phyloP scores from a whole-genome alignment of 2,113 vertebrate species.

The Chionodraco myersi region DNA sequence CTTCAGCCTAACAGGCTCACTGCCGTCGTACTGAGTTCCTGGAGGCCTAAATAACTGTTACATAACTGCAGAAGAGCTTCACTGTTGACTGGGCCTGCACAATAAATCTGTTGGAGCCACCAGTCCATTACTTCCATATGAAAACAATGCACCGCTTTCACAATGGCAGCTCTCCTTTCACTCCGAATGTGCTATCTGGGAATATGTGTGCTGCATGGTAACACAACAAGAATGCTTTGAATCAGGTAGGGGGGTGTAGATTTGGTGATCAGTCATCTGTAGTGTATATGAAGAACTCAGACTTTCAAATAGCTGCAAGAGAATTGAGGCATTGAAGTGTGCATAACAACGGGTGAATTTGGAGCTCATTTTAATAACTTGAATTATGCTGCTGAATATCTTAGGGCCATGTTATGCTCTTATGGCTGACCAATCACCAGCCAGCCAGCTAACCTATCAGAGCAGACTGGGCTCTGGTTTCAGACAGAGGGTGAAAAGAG shows the following conservation, averaged over 20 bases:
- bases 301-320: no score
- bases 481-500: no score
- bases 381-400: no score
- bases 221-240: background rate
- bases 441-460: no score
- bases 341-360: no score
- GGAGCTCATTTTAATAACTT: no score
- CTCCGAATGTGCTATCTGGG: background rate
- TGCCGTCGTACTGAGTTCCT: background rate
- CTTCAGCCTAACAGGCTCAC: slow-evolving; percentile 12
- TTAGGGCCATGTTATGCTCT: no score
- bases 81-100: background rate
- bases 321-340: no score
- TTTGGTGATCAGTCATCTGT: background rate
- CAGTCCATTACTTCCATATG: background rate
- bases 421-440: no score
- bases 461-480: no score
- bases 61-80: background rate
- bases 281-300: no score
- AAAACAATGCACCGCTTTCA: background rate
- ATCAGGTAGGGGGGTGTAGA: background rate
- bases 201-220: background rate
- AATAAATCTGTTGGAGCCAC: background rate
- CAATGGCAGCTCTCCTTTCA: background rate
- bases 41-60: background rate